phyloP scores from a whole-genome alignment of 1,140 invertebrate genomes.

The Oncopodura yosiiana region DNA sequence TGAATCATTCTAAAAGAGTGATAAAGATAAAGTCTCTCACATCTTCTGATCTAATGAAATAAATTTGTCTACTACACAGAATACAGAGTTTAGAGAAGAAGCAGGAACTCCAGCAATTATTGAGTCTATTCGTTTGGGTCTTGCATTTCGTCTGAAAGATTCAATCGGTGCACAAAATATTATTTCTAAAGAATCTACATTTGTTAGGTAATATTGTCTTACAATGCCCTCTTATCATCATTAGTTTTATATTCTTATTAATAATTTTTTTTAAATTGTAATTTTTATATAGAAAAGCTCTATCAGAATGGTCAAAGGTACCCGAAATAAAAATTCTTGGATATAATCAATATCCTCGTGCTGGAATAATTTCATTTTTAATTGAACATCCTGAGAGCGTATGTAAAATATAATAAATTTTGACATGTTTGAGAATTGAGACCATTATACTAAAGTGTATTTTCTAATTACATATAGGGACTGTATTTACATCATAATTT shows the following conservation, averaged over 20 bases:
- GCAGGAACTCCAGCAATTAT: conserved; percentile 74
- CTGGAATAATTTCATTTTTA: conserved; percentile 79
- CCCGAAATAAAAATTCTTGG: conserved; percentile 59
- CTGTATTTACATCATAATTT: conserved; percentile 85
- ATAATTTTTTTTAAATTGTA: conserved; percentile 5
- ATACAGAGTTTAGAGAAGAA: conserved; percentile 64
- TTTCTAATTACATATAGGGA: conserved; percentile 39
- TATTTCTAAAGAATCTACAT: conserved; percentile 55
- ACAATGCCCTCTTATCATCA: conserved; percentile 60
- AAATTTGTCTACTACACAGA: conserved; percentile 40
- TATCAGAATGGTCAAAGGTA: conserved; percentile 49
- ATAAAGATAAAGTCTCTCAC: not conserved
- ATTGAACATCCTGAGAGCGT: conserved; percentile 53
- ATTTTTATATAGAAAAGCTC: conserved; percentile 43
- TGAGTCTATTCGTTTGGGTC: conserved; percentile 70
- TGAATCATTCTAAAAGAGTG: too few relatives aligned
- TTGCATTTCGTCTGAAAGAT: conserved; percentile 78
- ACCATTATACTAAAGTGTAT: not conserved
- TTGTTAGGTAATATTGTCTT: conserved; percentile 44
- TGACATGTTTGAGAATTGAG: not conserved
- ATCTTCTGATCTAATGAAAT: not conserved
- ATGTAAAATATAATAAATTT: not conserved
- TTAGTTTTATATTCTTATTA: conserved; percentile 38
- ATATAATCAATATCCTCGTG: conserved; percentile 53
- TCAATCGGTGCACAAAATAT: conserved; percentile 64